These are phyloP conservation scores for Marmota flaviventris DNA, from an alignment of 2,113 vertebrate genomes.

Conservation along the genomic window DNA sequence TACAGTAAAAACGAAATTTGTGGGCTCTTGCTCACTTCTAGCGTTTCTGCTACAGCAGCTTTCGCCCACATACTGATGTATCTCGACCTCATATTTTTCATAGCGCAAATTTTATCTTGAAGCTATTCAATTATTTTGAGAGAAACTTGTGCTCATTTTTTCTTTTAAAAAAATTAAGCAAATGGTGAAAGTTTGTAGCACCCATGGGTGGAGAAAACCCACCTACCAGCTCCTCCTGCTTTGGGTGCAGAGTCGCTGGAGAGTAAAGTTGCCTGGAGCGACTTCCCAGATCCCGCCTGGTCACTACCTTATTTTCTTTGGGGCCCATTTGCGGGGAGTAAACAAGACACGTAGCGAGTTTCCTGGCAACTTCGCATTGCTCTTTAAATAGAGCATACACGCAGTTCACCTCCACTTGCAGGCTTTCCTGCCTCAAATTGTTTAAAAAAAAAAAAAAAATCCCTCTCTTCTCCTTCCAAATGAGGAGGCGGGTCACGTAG, in stretches of 20 bases:
- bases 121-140: constrained; percentile 38
- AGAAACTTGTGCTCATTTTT: neutral
- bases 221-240: neutral
- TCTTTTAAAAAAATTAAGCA: constrained; percentile 51
- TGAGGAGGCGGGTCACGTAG: neutral
- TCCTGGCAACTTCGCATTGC: constrained; percentile 37
- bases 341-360: constrained; percentile 62
- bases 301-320: constrained; percentile 49
- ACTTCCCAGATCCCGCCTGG: neutral
- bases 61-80: constrained; percentile 43
- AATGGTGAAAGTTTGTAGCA: constrained; percentile 34
- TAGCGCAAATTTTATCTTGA: constrained; percentile 32
- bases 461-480: neutral
- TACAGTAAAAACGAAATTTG: constrained; percentile 83
- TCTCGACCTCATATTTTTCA: constrained; percentile 49
- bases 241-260: neutral
- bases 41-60: constrained; percentile 50
- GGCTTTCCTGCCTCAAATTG: constrained; percentile 28
- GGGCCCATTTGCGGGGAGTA: neutral
- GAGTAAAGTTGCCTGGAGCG: neutral
- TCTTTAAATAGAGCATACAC: constrained; percentile 58
- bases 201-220: neutral
- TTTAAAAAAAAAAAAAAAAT: neutral
- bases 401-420: neutral
- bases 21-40: constrained; percentile 59